phyloP scores from a whole-genome alignment of 2,797 vertebrate species.

The Rachycentron canadum region DNA sequence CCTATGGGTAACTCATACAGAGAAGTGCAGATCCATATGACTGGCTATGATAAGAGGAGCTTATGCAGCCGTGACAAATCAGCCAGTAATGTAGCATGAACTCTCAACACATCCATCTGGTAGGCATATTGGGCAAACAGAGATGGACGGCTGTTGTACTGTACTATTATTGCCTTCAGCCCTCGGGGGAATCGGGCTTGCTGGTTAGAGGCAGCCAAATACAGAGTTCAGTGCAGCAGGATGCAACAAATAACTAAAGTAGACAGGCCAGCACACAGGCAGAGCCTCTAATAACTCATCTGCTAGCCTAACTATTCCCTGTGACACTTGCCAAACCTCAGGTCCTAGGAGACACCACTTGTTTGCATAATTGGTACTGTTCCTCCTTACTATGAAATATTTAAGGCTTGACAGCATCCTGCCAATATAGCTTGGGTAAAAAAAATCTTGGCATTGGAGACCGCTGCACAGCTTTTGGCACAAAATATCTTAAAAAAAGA shows the following conservation, averaged over 20 bases:
- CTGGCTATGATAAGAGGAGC: slow-evolving; percentile 65
- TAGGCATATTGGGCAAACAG: slow-evolving; percentile 58
- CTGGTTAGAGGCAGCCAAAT: slow-evolving; percentile 49
- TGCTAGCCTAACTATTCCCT: slow-evolving; percentile 46
- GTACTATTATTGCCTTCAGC: slow-evolving; percentile 52
- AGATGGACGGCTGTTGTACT: slow-evolving; percentile 50
- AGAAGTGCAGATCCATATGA: slow-evolving; percentile 70
- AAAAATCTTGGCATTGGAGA: slow-evolving; percentile 41
- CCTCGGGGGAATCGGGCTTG: slow-evolving; percentile 34
- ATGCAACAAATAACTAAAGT: slow-evolving; percentile 58
- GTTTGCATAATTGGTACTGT: slow-evolving; percentile 69
- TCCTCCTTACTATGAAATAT: slow-evolving; percentile 60
- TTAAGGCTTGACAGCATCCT: slow-evolving; percentile 43
- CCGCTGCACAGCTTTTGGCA: slow-evolving; percentile 42
- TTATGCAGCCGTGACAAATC: slow-evolving; percentile 66
- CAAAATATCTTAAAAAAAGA: slow-evolving; percentile 48
- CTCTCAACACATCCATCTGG: slow-evolving; percentile 68
- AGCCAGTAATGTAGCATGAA: slow-evolving; percentile 75
- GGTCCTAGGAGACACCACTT: slow-evolving; percentile 54
- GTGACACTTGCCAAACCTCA: slow-evolving; percentile 64
- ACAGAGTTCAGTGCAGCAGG: slow-evolving; percentile 44
- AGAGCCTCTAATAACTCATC: slow-evolving; percentile 60
- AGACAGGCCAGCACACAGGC: slow-evolving; percentile 28
- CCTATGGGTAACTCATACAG: slow-evolving; percentile 53
- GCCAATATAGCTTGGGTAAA: slow-evolving; percentile 42